These are phyloP conservation scores for Dione juno DNA, from an alignment of 2,888 invertebrate species.

Conservation along the genomic window DNA sequence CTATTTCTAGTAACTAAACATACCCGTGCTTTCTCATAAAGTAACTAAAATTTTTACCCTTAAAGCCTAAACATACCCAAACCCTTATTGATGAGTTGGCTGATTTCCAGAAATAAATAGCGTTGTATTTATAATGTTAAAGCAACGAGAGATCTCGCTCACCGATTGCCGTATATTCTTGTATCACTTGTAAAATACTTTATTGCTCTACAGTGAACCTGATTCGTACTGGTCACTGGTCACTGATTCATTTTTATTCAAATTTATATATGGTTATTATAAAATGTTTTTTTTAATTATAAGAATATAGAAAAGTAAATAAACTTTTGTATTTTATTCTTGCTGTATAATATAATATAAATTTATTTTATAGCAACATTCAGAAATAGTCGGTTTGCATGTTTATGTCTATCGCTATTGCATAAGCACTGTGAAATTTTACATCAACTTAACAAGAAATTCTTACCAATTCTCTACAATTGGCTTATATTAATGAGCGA, in stretches of 20 bases:
- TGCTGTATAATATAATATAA: background rate
- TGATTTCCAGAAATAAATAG: slow-evolving; percentile 83
- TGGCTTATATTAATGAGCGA: slow-evolving; percentile 54
- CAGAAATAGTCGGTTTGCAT: background rate
- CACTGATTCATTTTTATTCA: slow-evolving; percentile 1
- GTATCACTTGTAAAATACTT: slow-evolving; percentile 83
- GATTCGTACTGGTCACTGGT: slow-evolving; percentile 53
- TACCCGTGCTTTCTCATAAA: slow-evolving; percentile 10
- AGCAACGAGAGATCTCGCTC: slow-evolving; percentile 72
- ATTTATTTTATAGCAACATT: background rate
- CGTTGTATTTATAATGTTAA: slow-evolving; percentile 81
- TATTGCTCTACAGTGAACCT: slow-evolving; percentile 67
- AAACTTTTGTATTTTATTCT: background rate
- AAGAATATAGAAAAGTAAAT: background rate
- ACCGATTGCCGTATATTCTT: slow-evolving; percentile 74
- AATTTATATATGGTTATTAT: too few species aligned
- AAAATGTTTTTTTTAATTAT: too few species aligned
- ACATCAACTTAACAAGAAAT: background rate
- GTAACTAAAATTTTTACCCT: slow-evolving; percentile 26
- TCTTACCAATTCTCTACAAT: slow-evolving; percentile 46
- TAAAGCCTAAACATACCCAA: slow-evolving; percentile 34
- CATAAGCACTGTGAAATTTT: background rate
- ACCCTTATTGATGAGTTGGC: slow-evolving; percentile 63
- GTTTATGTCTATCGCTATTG: background rate
- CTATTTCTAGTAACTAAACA: background rate